phyloP scores from a whole-genome alignment of 2,113 vertebrate genomes.

The Pseudois nayaur region DNA sequence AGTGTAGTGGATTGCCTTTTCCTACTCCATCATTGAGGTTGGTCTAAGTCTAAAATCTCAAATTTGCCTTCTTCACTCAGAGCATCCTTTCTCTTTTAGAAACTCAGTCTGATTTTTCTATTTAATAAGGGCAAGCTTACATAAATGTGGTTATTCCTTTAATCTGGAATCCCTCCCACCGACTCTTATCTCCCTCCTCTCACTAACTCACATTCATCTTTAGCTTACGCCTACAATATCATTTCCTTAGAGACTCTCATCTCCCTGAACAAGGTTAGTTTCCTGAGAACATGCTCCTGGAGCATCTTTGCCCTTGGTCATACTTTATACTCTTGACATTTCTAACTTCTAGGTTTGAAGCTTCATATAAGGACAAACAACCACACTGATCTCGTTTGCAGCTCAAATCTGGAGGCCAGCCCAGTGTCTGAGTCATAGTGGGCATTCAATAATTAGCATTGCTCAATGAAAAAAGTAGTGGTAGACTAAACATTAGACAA shows the following conservation, averaged over 20 bases:
- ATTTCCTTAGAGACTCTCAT: background rate
- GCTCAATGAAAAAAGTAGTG: background rate
- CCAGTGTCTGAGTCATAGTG: background rate
- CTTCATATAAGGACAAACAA: background rate
- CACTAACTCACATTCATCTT: background rate
- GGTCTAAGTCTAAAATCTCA: background rate
- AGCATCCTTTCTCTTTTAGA: background rate
- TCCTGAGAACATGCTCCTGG: no score
- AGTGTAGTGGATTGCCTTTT: background rate
- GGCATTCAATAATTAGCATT: background rate
- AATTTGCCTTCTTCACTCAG: background rate
- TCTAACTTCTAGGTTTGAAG: background rate
- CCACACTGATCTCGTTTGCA: background rate
- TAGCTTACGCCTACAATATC: background rate
- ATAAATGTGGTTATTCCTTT: background rate
- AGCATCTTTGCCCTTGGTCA: background rate
- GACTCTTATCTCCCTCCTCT: background rate
- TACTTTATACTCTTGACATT: background rate
- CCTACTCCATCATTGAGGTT: background rate
- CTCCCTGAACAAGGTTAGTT: background rate
- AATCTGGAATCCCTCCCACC: background rate
- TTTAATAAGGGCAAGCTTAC: background rate
- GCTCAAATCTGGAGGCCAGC: background rate
- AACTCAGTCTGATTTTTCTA: background rate
- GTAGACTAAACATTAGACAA: background rate